phyloP scores from a whole-genome alignment of 1,140 invertebrate species.

The Patella vulgata region DNA sequence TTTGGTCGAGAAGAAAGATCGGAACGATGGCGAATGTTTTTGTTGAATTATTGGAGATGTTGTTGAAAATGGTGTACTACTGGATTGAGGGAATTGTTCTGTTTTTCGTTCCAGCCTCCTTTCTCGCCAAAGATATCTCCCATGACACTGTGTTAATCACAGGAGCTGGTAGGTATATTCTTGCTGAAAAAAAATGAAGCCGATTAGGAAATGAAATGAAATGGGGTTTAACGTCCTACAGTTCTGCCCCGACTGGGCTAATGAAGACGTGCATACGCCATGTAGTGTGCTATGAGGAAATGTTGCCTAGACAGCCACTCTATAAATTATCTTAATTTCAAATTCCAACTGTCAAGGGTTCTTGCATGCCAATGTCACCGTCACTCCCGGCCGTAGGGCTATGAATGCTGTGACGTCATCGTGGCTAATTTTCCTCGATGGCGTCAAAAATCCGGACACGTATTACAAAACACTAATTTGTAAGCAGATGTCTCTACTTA shows the following conservation, averaged over 20 bases:
- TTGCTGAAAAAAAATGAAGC: not conserved
- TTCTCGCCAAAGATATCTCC: constrained; percentile 68
- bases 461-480: no score
- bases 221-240: not conserved
- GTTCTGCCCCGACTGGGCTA: no score
- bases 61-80: constrained; percentile 28
- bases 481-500: no score
- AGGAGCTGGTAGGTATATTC: constrained; percentile 74
- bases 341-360: no score
- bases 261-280: no score
- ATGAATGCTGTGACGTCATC: no score
- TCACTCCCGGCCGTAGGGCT: not conserved
- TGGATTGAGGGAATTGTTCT: constrained; percentile 40
- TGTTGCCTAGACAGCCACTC: no score
- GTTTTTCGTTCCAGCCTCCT: constrained; percentile 32
- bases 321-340: no score
- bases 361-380: not conserved
- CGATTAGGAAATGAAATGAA: not conserved
- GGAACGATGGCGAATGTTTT: constrained; percentile 9
- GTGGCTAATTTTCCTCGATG: no score
- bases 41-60: constrained; percentile 17
- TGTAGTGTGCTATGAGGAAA: no score
- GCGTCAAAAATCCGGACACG: no score
- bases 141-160: constrained; percentile 88
- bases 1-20: not conserved